Conservation (phyloP, 2,797 vertebrate species). For the Leontopithecus rosalia region DNA sequence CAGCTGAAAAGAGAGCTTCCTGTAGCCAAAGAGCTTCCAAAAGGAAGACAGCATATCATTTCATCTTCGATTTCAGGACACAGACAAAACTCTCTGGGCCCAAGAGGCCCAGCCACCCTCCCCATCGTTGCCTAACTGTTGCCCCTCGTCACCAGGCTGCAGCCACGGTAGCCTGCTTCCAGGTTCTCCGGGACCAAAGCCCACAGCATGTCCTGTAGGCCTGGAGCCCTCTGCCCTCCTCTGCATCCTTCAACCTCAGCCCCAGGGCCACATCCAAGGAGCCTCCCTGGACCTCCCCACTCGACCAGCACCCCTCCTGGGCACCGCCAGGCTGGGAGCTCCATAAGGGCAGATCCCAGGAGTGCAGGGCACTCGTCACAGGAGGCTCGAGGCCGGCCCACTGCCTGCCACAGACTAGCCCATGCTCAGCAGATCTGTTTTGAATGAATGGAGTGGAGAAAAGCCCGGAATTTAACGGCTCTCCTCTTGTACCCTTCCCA, state of each 20-base stretch:
- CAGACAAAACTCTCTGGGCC: not conserved
- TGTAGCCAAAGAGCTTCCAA: not conserved
- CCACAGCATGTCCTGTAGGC: not conserved
- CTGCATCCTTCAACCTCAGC: not conserved
- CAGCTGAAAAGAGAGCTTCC: not conserved
- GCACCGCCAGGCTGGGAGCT: not conserved
- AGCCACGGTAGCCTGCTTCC: not conserved
- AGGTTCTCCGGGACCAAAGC: not conserved
- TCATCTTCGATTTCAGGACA: not conserved
- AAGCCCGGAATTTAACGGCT: not conserved
- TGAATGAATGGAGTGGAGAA: not conserved
- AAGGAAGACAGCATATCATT: not conserved
- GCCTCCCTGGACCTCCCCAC: not conserved
- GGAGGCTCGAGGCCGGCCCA: not conserved
- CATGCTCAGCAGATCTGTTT: not conserved
- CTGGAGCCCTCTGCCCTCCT: not conserved
- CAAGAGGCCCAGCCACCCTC: accelerated
- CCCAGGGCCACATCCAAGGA: accelerated
- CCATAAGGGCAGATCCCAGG: accelerated
- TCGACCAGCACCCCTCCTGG: not conserved
- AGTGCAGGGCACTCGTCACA: accelerated
- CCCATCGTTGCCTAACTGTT: not conserved
- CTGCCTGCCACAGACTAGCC: not conserved
- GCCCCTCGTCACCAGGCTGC: not conserved
- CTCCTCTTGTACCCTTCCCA: not conserved